Conservation (phyloP, 1,140 invertebrate genomes). For the Drosophila willistoni region DNA sequence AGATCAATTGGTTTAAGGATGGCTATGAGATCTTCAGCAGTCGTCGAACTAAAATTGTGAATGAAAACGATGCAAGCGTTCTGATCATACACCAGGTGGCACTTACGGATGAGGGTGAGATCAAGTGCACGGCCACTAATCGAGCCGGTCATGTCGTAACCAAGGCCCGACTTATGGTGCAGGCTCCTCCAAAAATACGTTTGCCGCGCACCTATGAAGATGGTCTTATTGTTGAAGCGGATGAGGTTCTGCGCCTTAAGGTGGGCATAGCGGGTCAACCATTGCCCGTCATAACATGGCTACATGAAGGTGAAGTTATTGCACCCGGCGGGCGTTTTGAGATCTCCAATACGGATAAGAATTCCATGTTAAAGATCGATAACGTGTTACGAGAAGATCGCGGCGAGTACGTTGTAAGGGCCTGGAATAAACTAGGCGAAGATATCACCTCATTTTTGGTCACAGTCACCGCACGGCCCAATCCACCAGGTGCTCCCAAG, state of each 20-base stretch:
- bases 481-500: constrained; percentile 91
- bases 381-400: constrained; percentile 90
- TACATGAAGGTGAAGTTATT: constrained; percentile 91
- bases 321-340: constrained; percentile 86
- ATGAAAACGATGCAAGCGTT: constrained; percentile 90
- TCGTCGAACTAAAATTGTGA: constrained; percentile 89
- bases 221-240: constrained; percentile 93
- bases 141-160: constrained; percentile 90
- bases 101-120: constrained; percentile 92
- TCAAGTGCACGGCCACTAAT: constrained; percentile 94
- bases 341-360: constrained; percentile 88
- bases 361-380: constrained; percentile 89
- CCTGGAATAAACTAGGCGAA: constrained; percentile 92
- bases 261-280: constrained; percentile 95
- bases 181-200: constrained; percentile 91
- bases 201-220: constrained; percentile 93
- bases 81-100: constrained; percentile 92
- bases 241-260: constrained; percentile 93
- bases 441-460: constrained; percentile 91
- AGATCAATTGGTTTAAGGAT: constrained; percentile 97
- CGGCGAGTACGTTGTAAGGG: constrained; percentile 93
- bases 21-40: constrained; percentile 93
- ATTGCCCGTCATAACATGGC: constrained; percentile 92
- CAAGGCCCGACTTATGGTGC: constrained; percentile 88
- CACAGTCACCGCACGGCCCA: constrained; percentile 94